Base-by-base conservation (phyloP, 2,888 invertebrate species). In the Heliconius aoede region DNA sequence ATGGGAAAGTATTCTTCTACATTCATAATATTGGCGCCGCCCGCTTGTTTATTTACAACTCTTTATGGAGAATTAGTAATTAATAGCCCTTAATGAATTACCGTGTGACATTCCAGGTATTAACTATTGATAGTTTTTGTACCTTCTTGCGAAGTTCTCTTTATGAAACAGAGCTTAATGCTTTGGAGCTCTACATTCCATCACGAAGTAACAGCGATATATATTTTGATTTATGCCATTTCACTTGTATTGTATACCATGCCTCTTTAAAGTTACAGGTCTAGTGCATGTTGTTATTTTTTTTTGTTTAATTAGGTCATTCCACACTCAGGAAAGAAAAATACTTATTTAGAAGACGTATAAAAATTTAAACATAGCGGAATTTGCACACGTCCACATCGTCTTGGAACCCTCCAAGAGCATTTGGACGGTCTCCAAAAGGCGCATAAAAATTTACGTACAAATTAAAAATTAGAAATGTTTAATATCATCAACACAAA, bases 11-110 rank as follows among this genome's bases (percentile, higher is more conserved):
- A 75, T 72, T n/a, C 62, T 65, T 65, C 69, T 55, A 58, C 76
- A 30, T 68, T 46, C 60, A 32, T 60, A 72, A 69, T 74, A 55
- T 76, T 77, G 71, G 73, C 77, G 77, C 78, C 80, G 80, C 79
- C 80, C 80, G 68, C 80, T 82, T 83, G 85, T 64, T 32, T 64
- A 36, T 65, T 65, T 65, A 36, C 65, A 36, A 65, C 24, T 86
- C 81, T 83, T 85, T 90, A 89, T 86, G 84, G 86, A 84, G 86
- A 89, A 88, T 85, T 85, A 84, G 85, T 88, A 86, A 89, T 89
- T 88, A 89, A 89, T 88, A 88, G 88, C 85, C 87, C 85, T 89
- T 89, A 90, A 90, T 90, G 90, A 91, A 91, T 91, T 90, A 85
- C 85, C 86, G 86, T 83, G 86, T 85, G 85, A 85, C 89, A 87